Conservation (phyloP, 2,797 vertebrate species). For the Acomys russatus region DNA sequence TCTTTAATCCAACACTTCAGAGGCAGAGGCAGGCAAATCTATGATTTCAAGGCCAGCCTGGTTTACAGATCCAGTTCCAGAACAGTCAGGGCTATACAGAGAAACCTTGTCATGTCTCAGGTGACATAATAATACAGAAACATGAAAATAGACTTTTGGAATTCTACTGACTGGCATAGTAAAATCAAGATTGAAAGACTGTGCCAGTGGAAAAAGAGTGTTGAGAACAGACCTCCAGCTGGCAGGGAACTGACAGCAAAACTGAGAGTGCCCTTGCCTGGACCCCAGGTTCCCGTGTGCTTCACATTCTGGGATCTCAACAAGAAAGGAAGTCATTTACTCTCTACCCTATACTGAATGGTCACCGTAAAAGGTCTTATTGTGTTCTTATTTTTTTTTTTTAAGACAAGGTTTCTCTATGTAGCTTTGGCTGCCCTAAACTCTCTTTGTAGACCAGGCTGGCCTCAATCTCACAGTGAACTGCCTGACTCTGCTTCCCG, state of each 20-base stretch:
- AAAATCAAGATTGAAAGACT: constrained; percentile 50
- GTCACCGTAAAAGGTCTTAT: neutral
- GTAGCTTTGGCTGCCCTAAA: too few relatives aligned
- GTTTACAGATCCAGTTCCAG: neutral
- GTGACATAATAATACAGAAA: constrained; percentile 27
- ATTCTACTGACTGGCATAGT: constrained; percentile 40
- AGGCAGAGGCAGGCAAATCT: neutral
- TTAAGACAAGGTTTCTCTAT: too few relatives aligned
- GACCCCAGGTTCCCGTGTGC: constrained; percentile 19
- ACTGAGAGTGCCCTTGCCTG: constrained; percentile 35
- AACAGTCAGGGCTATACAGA: neutral
- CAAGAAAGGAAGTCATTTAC: neutral
- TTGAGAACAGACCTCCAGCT: constrained; percentile 55
- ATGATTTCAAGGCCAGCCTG: neutral
- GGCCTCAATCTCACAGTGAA: too few relatives aligned
- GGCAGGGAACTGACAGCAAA: constrained; percentile 60
- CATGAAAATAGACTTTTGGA: constrained; percentile 58
- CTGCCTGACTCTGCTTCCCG: too few relatives aligned
- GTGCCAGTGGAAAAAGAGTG: neutral
- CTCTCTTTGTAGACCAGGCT: too few relatives aligned
- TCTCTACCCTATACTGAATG: constrained; percentile 24
- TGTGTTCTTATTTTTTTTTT: neutral
- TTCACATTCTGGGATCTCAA: constrained; percentile 49
- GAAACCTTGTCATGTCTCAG: neutral
- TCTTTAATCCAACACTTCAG: neutral